Conservation (phyloP, 2,113 vertebrate species). For the Chloroceryle aenea region DNA sequence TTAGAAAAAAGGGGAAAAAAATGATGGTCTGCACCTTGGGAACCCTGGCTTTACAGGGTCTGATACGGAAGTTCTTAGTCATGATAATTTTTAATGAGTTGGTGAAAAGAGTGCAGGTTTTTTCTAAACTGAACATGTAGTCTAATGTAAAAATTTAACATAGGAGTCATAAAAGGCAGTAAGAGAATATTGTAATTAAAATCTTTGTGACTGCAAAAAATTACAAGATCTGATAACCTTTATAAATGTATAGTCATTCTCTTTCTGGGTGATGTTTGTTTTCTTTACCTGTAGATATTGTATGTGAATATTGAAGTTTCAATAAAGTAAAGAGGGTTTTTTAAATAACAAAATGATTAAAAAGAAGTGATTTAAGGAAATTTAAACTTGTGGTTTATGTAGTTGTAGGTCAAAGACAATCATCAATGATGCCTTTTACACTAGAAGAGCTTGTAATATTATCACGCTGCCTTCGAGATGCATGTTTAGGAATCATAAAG, state of each 20-base stretch:
- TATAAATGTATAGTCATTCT: not conserved
- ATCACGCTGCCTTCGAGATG: slow-evolving; percentile 93
- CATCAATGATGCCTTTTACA: slow-evolving; percentile 98
- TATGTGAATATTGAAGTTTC: not conserved
- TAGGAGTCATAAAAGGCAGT: not conserved
- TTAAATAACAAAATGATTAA: not conserved
- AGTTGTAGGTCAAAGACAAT: slow-evolving; percentile 86
- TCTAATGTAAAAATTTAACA: not conserved
- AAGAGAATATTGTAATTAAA: not conserved
- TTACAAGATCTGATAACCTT: not conserved
- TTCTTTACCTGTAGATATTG: not conserved
- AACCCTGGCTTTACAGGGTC: not conserved
- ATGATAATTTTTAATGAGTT: not conserved
- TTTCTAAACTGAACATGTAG: not conserved
- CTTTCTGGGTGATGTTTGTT: not conserved
- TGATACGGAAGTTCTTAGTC: not conserved
- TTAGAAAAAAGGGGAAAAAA: not conserved
- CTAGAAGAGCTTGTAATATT: slow-evolving; percentile 89
- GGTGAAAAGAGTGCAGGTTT: not conserved
- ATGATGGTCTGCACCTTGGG: not conserved
- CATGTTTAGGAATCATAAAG: slow-evolving; percentile 96
- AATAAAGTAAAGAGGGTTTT: not conserved
- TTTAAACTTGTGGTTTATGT: not conserved
- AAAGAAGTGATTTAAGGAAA: not conserved
- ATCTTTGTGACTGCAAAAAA: not conserved